phyloP scores from a whole-genome alignment of 2,888 invertebrate species.

The Zonitis immaculata region DNA sequence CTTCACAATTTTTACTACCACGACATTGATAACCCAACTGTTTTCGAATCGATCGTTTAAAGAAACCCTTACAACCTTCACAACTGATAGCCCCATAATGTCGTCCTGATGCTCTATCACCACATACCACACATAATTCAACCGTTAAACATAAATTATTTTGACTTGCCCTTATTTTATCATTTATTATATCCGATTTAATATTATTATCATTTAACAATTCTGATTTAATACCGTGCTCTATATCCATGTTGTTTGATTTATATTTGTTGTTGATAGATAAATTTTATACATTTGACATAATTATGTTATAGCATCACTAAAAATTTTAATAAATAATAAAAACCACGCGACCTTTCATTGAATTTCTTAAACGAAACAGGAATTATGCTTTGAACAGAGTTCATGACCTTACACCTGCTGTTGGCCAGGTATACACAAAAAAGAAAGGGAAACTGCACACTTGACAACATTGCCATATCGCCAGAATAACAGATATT shows the following conservation, averaged over 20 bases:
- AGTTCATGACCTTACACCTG: conserved; percentile 49
- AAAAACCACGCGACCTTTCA: conserved; percentile 35
- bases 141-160: conserved; percentile 58
- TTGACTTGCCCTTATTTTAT: conserved; percentile 35
- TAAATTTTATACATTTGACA: neutral
- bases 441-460: neutral
- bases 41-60: conserved; percentile 95
- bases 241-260: conserved; percentile 36
- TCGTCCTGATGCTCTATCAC: conserved; percentile 91
- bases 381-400: conserved; percentile 37
- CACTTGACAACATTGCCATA: neutral
- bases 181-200: conserved; percentile 16
- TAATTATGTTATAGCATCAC: conserved; percentile 5
- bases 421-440: conserved; percentile 21
- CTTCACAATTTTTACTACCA: conserved; percentile 94
- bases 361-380: conserved; percentile 33
- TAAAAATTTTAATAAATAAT: neutral
- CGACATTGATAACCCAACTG: conserved; percentile 96
- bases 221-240: conserved; percentile 43
- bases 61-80: conserved; percentile 97
- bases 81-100: conserved; percentile 93
- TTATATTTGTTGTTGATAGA: neutral
- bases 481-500: neutral
- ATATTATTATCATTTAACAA: conserved; percentile 30
- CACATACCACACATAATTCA: conserved; percentile 93